phyloP scores from a whole-genome alignment of 2,113 vertebrate genomes.

The Corvus hawaiiensis region DNA sequence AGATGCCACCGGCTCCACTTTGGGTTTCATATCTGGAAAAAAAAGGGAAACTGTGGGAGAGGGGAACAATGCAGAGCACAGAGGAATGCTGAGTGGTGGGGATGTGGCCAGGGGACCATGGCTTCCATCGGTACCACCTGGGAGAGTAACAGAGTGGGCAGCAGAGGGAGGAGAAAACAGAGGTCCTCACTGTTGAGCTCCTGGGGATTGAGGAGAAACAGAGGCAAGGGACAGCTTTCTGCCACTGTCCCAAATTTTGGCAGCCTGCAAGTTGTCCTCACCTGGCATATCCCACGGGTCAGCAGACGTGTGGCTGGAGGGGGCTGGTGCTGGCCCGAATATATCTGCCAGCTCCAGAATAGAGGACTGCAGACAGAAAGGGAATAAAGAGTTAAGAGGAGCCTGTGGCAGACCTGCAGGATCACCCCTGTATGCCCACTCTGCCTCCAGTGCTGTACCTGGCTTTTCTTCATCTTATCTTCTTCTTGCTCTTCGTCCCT shows the following conservation, averaged over 20 bases:
- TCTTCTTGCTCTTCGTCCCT: conserved; percentile 79
- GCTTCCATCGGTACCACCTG: neutral
- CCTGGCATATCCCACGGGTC: conserved; percentile 83
- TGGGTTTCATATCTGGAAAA: conserved; percentile 67
- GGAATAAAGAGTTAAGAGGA: conserved; percentile 9
- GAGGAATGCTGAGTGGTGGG: neutral
- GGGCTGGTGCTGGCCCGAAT: conserved; percentile 75
- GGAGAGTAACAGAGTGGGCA: accelerated
- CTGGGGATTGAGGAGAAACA: neutral
- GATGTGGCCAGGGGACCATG: accelerated
- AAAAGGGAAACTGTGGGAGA: neutral
- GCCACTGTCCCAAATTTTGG: neutral
- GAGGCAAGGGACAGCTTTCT: neutral
- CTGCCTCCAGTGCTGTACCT: conserved; percentile 53
- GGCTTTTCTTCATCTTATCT: conserved; percentile 72
- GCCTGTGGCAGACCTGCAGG: neutral
- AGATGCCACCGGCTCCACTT: conserved; percentile 54
- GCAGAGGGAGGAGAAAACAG: neutral
- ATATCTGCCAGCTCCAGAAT: conserved; percentile 92
- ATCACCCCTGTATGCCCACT: neutral
- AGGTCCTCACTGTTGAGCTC: neutral
- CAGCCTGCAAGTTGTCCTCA: neutral
- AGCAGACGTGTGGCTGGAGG: conserved; percentile 69
- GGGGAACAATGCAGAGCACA: neutral
- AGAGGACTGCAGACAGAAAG: conserved; percentile 77